These are phyloP conservation scores for Epinotia brunnichana DNA, from an alignment of 2,888 invertebrate genomes.

Conservation along the genomic window DNA sequence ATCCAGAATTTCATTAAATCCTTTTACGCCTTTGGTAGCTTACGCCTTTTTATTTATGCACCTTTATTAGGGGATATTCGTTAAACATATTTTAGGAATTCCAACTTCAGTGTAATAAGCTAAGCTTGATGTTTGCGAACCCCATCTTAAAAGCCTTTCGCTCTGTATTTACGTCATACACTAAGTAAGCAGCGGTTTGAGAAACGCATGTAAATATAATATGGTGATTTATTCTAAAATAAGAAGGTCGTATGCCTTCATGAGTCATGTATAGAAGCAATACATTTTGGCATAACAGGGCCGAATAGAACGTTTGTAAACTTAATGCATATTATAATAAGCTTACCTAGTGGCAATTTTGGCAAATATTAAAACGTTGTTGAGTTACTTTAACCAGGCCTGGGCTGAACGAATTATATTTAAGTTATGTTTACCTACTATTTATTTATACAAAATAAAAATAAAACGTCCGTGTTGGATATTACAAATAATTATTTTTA, in stretches of 20 bases:
- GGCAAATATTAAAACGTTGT: background rate
- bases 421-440: background rate
- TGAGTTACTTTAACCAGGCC: background rate
- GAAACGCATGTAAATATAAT: background rate
- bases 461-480: no score
- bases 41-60: no score
- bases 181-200: slow-evolving; percentile 20
- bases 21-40: no score
- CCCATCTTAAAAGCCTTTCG: slow-evolving; percentile 8
- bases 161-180: slow-evolving; percentile 3
- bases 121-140: background rate
- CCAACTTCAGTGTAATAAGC: background rate
- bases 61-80: no score
- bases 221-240: background rate
- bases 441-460: no score
- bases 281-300: background rate
- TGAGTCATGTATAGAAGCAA: background rate
- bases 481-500: no score
- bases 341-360: slow-evolving; percentile 9
- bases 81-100: no score
- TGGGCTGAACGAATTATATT: background rate
- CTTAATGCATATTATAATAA: slow-evolving; percentile 34
- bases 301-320: background rate
- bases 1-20: no score
- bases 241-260: background rate